Base-by-base conservation (phyloP, 1,140 invertebrate genomes). In the Uloborus diversus region DNA sequence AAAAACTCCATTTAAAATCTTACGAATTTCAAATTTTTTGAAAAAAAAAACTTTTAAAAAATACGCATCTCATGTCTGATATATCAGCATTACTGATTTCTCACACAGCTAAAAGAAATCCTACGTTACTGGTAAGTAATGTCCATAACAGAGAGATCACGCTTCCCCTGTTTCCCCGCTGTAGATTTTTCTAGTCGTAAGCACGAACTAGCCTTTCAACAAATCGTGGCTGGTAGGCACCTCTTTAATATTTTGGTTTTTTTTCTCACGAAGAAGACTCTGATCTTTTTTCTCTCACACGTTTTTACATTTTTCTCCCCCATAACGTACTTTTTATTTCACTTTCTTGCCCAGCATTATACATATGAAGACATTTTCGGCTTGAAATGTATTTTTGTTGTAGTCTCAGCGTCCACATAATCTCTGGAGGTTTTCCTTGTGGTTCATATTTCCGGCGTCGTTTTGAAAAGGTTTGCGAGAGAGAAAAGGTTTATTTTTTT, bases 121-220 rank as follows among this genome's bases (percentile, higher is more conserved):
- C 62, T 32, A 42, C n/a, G 62, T 65, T 65, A 42, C 62, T 25
- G 33, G 42, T 65, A 65, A 65, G 32, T 65, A 65, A 65, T 65
- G 62, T 32, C 9, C 62, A 37, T 42, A 20, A 14, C 62, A 7
- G 20, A 13, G 37, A 17, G 17, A 20, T 65, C 33, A n/a, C 20
- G 17, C 62, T 57, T 42, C 9, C 9, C 17, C 53, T 4, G 25
- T 20, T 25, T 11, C 53, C 13, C 23, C n/a, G 23, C 14, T 42
- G 33, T 42, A 13, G 20, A 42, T 42, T 13, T 42, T 42, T 35
- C 33, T 20, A 57, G 53, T 23, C 33, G 42, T 65, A 65, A 65
- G 62, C 62, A 65, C 62, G 62, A 37, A 65, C 62, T 42, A 32
- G 62, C 20, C 33, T 27, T 65, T 42, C 33, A 65, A 27, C 62